A percentile compares a stretch with the other conserved stretches of the same genome.
Conservation (phyloP, 2,888 invertebrate genomes). For the Volucella inflata region DNA sequence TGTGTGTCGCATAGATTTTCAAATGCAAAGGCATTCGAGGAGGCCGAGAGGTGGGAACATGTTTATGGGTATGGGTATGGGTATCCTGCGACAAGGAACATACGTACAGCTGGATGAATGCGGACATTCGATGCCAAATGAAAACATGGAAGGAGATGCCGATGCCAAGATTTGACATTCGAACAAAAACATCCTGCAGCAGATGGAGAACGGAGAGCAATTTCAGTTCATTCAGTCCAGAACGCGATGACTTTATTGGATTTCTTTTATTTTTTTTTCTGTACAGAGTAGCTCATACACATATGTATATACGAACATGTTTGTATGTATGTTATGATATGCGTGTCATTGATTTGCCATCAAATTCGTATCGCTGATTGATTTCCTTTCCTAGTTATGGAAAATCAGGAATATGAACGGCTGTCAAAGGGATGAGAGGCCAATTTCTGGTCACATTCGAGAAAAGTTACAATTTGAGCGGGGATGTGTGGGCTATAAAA, state of each 20-base stretch:
- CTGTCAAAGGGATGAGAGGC: neutral
- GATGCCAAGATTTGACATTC: too few species aligned
- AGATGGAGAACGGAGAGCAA: constrained; percentile 37
- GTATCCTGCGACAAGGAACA: neutral
- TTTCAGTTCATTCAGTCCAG: constrained; percentile 6
- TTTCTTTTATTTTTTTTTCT: constrained; percentile 16
- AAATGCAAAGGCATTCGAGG: neutral
- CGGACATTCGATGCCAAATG: constrained; percentile 20
- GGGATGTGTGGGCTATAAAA: constrained; percentile 15
- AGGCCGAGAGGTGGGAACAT: neutral
- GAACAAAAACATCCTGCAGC: constrained; percentile 33
- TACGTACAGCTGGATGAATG: constrained; percentile 7
- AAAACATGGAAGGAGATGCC: constrained; percentile 3
- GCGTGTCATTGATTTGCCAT: constrained; percentile 19
- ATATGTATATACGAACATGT: too few species aligned
- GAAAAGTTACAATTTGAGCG: constrained; percentile 1
- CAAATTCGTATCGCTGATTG: constrained; percentile 30
- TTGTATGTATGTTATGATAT: neutral
- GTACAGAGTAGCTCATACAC: too few species aligned
- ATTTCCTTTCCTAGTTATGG: constrained; percentile 6
- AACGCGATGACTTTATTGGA: constrained; percentile 37
- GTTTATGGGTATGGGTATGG: neutral
- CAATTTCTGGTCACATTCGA: constrained; percentile 7
- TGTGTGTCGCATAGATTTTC: neutral
- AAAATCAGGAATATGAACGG: too few species aligned